Evolutionary conservation across 2,797 vertebrate species (phyloP), one percentile per base, ranked within the genome.

Genomic region (Liasis olivaceus): DNA sequence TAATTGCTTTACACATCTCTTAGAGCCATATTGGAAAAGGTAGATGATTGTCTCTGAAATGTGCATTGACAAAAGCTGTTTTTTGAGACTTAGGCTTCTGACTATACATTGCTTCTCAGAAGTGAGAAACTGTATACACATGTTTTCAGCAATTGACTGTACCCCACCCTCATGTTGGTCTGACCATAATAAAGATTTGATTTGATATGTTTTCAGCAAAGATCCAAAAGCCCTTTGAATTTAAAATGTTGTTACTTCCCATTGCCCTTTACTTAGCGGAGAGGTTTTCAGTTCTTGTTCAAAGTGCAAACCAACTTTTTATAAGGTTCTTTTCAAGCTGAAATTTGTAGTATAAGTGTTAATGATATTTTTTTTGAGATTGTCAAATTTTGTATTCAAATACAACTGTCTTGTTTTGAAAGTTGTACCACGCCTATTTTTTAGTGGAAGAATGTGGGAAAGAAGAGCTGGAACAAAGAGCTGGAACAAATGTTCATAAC

Each of bases 391-490:
- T 42, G 36, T 11, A 60, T 9, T 54, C 85, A 17, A 58, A 72
- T 47, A 63, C 77, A 17, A 26, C 64, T 81, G 66, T 24, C 9
- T 56, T 77, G n/a, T 60, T 81, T 58, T 31, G 62, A 24, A 72
- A 81, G 28, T 24, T 47, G 12, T 66, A 60, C 31, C 26, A 28
- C 28, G 9, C 6, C 31, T n/a, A 28, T 63, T 60, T 60, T 89
- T 66, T 36, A 42, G 58, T 60, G 24, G 7, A 94, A 36, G 92
- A 95, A 90, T 88, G 92, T n/a, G n/a, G 24, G 13, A 91, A 94
- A 36, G 90, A 91, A 91, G 94, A 89, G 93, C 84, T 77, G 58
- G 93, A 93, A 90, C 13, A 90, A 92, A 90, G 94, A 89, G 93
- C 84, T 77, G 58, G 93, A 93, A 90, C 9, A 42, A 12, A 81